Percentiles rank a stretch among this genome's conserved stretches.
Evolutionary conservation across 2,113 vertebrate species (phyloP).

Genomic region (Baryphthengus martii): DNA sequence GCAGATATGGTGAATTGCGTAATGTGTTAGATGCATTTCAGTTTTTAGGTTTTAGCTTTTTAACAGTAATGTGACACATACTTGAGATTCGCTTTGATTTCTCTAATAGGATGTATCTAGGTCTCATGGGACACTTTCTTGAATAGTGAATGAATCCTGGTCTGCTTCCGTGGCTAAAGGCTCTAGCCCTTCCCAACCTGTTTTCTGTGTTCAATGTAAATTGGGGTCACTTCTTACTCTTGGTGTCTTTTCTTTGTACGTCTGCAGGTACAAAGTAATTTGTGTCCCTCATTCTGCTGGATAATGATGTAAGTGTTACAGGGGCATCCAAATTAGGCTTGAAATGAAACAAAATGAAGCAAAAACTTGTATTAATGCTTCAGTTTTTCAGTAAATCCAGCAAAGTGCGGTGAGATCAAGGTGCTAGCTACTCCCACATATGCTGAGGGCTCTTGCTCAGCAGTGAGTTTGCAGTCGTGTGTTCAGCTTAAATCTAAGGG

Average conservation of each 20-base stretch:
- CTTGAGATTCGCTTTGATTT: neutral
- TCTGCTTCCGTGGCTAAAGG: neutral
- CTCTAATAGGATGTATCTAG: neutral
- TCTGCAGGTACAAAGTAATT: neutral
- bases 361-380: neutral
- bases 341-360: neutral
- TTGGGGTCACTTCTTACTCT: neutral
- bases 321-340: neutral
- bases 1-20: neutral
- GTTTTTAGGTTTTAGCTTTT: neutral
- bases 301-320: neutral
- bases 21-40: neutral
- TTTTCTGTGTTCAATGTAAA: neutral
- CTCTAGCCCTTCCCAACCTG: neutral
- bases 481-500: neutral
- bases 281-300: neutral
- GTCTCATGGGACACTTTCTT: neutral
- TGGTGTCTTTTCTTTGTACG: neutral
- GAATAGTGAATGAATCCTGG: neutral
- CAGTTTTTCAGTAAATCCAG: neutral
- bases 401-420: neutral
- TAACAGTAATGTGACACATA: neutral
- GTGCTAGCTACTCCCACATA: neutral
- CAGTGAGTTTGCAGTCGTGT: fast-evolving
- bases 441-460: neutral